phyloP scores from a whole-genome alignment of 2,888 invertebrate species.

The Trachelus iudaicus region DNA sequence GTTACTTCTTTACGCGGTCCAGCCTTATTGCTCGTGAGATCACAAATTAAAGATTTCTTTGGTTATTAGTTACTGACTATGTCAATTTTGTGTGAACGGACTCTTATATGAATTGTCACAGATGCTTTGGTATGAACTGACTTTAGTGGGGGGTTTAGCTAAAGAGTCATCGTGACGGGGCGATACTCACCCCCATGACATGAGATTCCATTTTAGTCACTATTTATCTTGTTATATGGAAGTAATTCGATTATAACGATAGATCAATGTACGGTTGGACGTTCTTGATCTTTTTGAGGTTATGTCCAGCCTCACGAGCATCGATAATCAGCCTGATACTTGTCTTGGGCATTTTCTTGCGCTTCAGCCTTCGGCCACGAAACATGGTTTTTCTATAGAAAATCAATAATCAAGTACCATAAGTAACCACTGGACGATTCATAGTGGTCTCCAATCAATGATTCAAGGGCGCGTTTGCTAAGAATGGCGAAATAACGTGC shows the following conservation, averaged over 20 bases:
- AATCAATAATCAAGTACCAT: background rate
- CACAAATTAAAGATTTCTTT: background rate
- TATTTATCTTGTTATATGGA: slow-evolving; percentile 60
- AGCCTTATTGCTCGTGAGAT: background rate
- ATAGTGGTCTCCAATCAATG: slow-evolving; percentile 32
- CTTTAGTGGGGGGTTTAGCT: background rate
- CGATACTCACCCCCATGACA: slow-evolving; percentile 42
- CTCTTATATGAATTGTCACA: background rate
- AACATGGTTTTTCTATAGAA: background rate
- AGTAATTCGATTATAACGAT: slow-evolving; percentile 56
- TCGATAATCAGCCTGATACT: background rate
- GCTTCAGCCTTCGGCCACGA: background rate
- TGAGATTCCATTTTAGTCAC: slow-evolving; percentile 49
- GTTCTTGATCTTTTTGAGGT: background rate
- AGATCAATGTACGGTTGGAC: slow-evolving; percentile 43
- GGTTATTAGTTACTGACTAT: background rate
- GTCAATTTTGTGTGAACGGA: background rate
- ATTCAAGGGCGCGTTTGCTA: slow-evolving; percentile 30
- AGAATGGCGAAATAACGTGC: slow-evolving; percentile 45
- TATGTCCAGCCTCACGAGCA: background rate
- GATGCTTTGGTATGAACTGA: background rate
- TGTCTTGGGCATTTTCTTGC: background rate
- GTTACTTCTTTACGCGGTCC: background rate
- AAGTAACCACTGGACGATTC: background rate
- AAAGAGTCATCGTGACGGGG: slow-evolving; percentile 53